Percentiles rank a stretch among this genome's conserved stretches.
Evolutionary conservation across 2,888 invertebrate species (phyloP).

Genomic region (Drosophila meridionalis): DNA sequence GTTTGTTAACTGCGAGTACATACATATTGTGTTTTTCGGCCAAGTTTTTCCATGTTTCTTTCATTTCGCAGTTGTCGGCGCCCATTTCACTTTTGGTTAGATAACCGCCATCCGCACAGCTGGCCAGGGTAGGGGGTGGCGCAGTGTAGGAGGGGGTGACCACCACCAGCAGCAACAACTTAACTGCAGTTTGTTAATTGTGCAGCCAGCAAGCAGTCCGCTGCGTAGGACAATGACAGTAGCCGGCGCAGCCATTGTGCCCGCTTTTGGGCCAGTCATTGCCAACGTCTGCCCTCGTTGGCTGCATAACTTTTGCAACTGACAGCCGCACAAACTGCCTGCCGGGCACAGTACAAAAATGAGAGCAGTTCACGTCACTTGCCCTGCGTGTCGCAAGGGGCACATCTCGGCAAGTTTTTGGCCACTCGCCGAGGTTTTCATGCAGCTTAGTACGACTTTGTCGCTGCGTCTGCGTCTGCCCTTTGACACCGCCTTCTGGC

Average conservation of each 20-base stretch:
- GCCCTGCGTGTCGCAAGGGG: conserved; percentile 21
- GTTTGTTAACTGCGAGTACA: conserved; percentile 67
- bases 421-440: conserved; percentile 25
- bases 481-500: conserved; percentile 50
- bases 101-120: conserved; percentile 55
- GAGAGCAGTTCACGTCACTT: conserved; percentile 54
- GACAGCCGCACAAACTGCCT: conserved; percentile 2
- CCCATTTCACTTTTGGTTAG: conserved; percentile 74
- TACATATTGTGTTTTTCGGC: conserved; percentile 56
- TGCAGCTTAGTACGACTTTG: conserved; percentile 22
- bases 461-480: conserved; percentile 20
- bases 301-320: conserved; percentile 32
- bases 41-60: conserved; percentile 55
- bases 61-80: conserved; percentile 50
- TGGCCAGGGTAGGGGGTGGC: background rate
- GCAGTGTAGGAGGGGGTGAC: background rate
- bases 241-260: conserved; percentile 28
- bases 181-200: conserved; percentile 42
- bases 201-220: conserved; percentile 32
- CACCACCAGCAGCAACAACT: conserved; percentile 14
- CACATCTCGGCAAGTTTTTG: conserved; percentile 23
- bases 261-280: conserved; percentile 46
- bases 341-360: conserved; percentile 24
- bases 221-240: conserved; percentile 56
- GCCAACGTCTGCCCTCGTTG: conserved; percentile 41